Conservation (phyloP, 2,888 invertebrate genomes). For the Melanostoma mellinum region DNA sequence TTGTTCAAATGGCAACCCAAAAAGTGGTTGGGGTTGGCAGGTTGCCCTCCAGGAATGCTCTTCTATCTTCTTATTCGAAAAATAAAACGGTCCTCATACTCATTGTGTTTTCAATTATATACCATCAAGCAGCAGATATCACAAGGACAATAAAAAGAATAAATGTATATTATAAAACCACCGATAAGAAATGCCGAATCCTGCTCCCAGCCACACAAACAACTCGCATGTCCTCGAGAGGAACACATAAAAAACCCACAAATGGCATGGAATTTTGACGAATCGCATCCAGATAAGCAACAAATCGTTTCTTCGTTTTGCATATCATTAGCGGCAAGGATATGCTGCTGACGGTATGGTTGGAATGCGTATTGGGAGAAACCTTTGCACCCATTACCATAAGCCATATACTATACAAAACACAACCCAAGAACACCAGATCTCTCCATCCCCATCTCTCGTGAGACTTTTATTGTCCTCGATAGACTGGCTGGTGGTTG, state of each 20-base stretch:
- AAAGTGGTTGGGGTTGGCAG: not conserved
- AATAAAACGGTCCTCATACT: constrained; percentile 7
- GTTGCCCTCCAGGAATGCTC: constrained; percentile 22
- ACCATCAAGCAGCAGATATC: constrained; percentile 36
- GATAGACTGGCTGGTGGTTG: constrained; percentile 3
- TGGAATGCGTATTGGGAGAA: constrained; percentile 29
- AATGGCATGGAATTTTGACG: constrained; percentile 74
- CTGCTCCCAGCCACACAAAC: constrained; percentile 23
- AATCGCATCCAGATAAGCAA: constrained; percentile 75
- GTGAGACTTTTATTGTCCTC: constrained; percentile 58
- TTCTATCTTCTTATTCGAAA: constrained; percentile 9
- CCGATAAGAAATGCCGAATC: constrained; percentile 65
- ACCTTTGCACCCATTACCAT: constrained; percentile 60
- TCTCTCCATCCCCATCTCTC: constrained; percentile 49
- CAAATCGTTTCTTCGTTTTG: constrained; percentile 72
- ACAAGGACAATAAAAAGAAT: constrained; percentile 62
- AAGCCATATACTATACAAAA: constrained; percentile 47
- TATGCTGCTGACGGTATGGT: constrained; percentile 28
- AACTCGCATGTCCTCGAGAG: constrained; percentile 50
- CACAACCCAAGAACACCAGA: constrained; percentile 28
- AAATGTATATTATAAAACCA: constrained; percentile 45
- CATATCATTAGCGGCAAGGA: constrained; percentile 73
- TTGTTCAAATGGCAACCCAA: not conserved
- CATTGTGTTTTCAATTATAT: constrained; percentile 58
- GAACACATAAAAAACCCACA: constrained; percentile 61